Evolutionary conservation across 2,113 vertebrate species (phyloP), one percentile per base, ranked within the genome.

Genomic region (Cygnus buccinator): DNA sequence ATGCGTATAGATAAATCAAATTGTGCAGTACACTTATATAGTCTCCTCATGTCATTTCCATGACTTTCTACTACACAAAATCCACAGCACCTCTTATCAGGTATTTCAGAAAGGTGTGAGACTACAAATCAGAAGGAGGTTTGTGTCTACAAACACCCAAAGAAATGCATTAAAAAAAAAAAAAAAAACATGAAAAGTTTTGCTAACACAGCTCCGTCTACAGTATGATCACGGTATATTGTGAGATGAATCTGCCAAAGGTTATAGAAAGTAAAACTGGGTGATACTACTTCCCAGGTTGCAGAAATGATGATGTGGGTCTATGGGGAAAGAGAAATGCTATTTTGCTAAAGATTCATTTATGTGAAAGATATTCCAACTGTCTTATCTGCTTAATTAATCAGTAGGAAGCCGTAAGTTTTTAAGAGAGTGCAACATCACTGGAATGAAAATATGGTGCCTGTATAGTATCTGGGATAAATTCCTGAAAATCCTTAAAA

Each of bases 381-480:
- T 37, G n/a, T 35, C 58, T 90, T 93, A 82, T 83, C 71, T 93
- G 85, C 63, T 90, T 72, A 94, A 77, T 66, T 86, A 46, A 96
- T 87, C 84, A 85, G 67, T 18, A 85, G 43, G 44, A 84, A 93
- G 81, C 44, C 41, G 15, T 48, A 58, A 68, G 63, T 84, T 86
- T 79, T 83, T 68, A 82, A 84, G 55, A 68, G 55, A 70, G 35
- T 0, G 0, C 80, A 85, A 3, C 74, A 89, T 37, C 28, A 31
- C 39, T 26, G 29, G 71, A 95, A 95, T 63, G 9, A 88, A 71
- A 85, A 90, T 41, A 81, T 28, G 31, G 44, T 76, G 62, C 39
- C 66, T 87, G 41, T 21, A 57, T 3, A 85, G 67, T 59, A 91
- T 83, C 77, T 88, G 55, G 50, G 90, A 91, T 33, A 82, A 52